phyloP scores from a whole-genome alignment of 2,113 vertebrate species.

The Phyllostomus discolor region DNA sequence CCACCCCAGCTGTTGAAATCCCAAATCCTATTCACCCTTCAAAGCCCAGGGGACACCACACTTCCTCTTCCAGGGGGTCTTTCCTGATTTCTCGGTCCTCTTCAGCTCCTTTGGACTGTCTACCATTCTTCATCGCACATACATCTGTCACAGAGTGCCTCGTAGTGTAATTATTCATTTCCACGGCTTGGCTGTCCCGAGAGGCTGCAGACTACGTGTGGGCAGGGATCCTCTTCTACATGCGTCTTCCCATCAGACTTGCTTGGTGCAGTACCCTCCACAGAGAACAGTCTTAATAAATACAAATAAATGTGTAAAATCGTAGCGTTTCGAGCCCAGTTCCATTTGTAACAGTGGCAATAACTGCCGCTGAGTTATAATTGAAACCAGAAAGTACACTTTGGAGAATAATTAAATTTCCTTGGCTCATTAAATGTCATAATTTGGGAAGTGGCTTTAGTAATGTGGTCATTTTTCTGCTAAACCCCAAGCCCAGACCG shows the following conservation, averaged over 20 bases:
- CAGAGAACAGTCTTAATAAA: background rate
- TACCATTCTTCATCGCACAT: background rate
- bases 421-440: slow-evolving; percentile 54
- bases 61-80: background rate
- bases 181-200: background rate
- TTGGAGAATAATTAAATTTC: slow-evolving; percentile 61
- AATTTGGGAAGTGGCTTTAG: slow-evolving; percentile 50
- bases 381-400: slow-evolving; percentile 61
- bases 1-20: background rate
- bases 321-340: background rate
- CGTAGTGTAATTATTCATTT: background rate
- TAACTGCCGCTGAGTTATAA: background rate
- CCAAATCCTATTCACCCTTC: background rate
- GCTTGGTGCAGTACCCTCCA: background rate
- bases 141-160: background rate
- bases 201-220: background rate
- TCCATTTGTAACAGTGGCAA: background rate
- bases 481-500: background rate
- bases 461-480: slow-evolving; percentile 43
- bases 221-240: background rate
- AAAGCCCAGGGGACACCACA: background rate
- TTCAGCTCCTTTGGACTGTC: background rate
- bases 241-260: background rate
- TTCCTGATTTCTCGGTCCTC: background rate
- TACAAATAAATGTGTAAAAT: background rate